Evolutionary conservation across 2,797 vertebrate species (phyloP).

Genomic region (Pristis pectinata): DNA sequence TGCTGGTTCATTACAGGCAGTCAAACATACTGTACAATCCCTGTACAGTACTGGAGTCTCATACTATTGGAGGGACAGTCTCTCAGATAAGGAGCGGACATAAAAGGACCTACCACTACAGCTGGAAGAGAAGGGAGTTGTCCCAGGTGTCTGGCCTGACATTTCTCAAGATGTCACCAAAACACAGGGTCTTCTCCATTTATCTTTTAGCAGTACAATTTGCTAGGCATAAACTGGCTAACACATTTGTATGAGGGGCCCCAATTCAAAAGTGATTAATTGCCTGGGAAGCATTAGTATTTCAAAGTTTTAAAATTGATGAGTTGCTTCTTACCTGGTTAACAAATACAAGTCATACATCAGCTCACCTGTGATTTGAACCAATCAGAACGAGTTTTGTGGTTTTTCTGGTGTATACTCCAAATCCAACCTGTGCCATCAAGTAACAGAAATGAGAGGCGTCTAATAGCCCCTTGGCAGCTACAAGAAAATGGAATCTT

Average conservation of each 20-base stretch:
- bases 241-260: neutral
- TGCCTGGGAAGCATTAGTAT: neutral
- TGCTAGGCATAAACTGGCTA: neutral
- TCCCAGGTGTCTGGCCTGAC: neutral
- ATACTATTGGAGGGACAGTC: too few species aligned
- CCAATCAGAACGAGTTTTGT: slow-evolving; percentile 89
- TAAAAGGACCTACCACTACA: neutral
- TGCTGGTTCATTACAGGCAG: neutral
- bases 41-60: neutral
- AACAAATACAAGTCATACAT: neutral
- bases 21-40: neutral
- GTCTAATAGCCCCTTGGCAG: slow-evolving; percentile 82
- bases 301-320: neutral
- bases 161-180: neutral
- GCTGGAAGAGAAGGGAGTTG: neutral
- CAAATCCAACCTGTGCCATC: slow-evolving; percentile 89
- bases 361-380: slow-evolving; percentile 82
- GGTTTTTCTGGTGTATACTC: slow-evolving; percentile 86
- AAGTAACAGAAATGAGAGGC: slow-evolving; percentile 96
- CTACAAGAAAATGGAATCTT: slow-evolving; percentile 50
- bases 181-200: neutral
- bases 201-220: too few species aligned
- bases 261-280: neutral
- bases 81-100: neutral
- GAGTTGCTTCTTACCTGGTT: neutral